A percentile compares a stretch with the other conserved stretches of the same genome.
Conservation (phyloP, 2,888 invertebrate species). For the Aphodius granarius region DNA sequence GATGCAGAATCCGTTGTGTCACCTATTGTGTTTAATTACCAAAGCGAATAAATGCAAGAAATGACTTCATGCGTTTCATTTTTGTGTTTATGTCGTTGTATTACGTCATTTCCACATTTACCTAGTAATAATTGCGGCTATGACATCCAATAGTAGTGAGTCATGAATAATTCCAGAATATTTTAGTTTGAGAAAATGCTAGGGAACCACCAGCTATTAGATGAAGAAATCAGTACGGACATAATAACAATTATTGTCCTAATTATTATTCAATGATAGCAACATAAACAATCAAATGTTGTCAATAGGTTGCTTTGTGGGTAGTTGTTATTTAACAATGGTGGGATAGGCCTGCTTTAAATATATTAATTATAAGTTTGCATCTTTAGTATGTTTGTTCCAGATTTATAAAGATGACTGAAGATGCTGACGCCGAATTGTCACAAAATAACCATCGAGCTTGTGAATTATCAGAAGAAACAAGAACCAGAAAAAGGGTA, state of each 20-base stretch:
- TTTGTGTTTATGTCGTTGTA: not conserved
- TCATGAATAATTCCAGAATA: not conserved
- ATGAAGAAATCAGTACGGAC: too few species aligned
- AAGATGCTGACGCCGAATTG: conserved; percentile 1
- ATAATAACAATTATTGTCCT: too few species aligned
- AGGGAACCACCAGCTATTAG: too few species aligned
- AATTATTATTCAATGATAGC: too few species aligned
- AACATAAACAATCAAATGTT: too few species aligned
- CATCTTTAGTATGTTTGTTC: too few species aligned
- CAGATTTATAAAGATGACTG: not conserved
- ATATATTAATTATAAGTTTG: too few species aligned
- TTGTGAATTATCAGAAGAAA: not conserved
- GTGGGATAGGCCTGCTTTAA: too few species aligned
- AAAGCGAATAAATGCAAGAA: too few species aligned
- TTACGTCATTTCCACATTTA: not conserved
- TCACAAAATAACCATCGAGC: not conserved
- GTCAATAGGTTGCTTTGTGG: too few species aligned
- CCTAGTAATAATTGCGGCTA: not conserved
- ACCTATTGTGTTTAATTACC: not conserved
- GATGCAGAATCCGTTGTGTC: not conserved
- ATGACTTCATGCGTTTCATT: not conserved
- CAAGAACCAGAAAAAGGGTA: conserved; percentile 5
- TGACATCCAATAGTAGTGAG: not conserved
- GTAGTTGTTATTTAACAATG: too few species aligned
- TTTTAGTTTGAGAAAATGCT: too few species aligned